These are phyloP conservation scores for Hypotaenidia okinawae DNA, from an alignment of 2,797 vertebrate species.

Conservation along the genomic window DNA sequence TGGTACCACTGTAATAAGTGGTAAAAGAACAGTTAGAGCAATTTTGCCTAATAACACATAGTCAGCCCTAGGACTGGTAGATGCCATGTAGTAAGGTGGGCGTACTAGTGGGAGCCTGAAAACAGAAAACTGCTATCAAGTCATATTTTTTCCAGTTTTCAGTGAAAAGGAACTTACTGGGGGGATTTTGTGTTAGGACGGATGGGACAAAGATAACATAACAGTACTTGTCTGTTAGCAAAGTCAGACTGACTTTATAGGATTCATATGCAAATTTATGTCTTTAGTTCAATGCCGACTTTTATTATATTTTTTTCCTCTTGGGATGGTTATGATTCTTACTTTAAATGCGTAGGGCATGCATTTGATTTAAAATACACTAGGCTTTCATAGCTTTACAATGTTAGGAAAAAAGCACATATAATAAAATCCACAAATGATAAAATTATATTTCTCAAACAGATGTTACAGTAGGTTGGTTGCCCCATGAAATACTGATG, in stretches of 20 bases:
- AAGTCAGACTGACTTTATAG: background rate
- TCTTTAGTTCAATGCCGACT: background rate
- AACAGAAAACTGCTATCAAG: background rate
- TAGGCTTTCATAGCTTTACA: constrained; percentile 22
- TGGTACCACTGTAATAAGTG: background rate
- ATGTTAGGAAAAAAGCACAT: constrained; percentile 26
- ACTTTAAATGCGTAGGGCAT: constrained; percentile 1
- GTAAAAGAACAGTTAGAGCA: background rate
- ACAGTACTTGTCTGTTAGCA: background rate
- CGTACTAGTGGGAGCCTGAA: background rate
- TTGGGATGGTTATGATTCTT: background rate
- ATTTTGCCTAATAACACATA: background rate
- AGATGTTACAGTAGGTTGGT: constrained; percentile 37
- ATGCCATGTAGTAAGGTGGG: background rate
- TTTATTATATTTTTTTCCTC: background rate
- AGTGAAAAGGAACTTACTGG: background rate
- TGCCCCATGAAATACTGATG: constrained; percentile 57
- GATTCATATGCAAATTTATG: background rate
- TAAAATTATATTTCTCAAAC: constrained; percentile 56
- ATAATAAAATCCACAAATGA: constrained; percentile 49
- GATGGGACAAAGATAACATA: background rate
- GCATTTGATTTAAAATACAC: constrained; percentile 22
- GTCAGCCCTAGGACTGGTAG: background rate
- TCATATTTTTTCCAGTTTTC: background rate
- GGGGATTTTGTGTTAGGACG: background rate